Conservation (phyloP, 1,140 invertebrate genomes). For the Meloidogyne floridensis region DNA sequence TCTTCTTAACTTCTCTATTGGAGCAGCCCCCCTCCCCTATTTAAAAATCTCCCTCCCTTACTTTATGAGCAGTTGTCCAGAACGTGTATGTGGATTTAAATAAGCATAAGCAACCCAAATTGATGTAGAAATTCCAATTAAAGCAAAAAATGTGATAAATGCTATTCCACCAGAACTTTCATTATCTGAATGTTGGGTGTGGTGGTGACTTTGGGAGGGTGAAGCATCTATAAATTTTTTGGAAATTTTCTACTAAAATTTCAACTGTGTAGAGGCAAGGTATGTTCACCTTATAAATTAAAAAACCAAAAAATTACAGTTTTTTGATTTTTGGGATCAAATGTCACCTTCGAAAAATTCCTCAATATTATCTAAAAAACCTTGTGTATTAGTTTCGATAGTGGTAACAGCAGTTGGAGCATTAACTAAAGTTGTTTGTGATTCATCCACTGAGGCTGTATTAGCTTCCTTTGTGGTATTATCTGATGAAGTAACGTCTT, state of each 20-base stretch:
- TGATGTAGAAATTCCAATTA: constrained; percentile 71
- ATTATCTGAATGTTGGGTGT: neutral
- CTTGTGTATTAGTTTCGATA: constrained; percentile 15
- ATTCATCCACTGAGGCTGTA: neutral
- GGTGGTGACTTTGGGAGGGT: neutral
- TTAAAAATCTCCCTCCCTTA: constrained; percentile 67
- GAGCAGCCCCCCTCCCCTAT: too few relatives aligned
- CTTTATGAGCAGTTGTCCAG: constrained; percentile 95
- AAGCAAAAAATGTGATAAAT: constrained; percentile 74
- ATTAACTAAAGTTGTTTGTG: neutral
- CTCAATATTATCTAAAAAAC: neutral
- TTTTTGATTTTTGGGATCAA: neutral
- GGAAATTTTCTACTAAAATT: neutral
- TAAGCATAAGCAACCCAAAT: constrained; percentile 89
- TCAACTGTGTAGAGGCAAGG: too few relatives aligned
- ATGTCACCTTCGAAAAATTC: neutral
- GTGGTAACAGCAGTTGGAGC: constrained; percentile 12
- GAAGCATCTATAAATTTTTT: neutral
- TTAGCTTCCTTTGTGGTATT: constrained; percentile 9
- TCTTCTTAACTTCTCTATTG: too few relatives aligned
- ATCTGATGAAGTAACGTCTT: constrained; percentile 16
- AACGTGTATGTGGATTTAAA: constrained; percentile 86
- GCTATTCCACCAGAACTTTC: constrained; percentile 68
- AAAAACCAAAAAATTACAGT: neutral
- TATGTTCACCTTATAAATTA: too few relatives aligned